phyloP scores from a whole-genome alignment of 2,797 vertebrate species.

The Austrolebias charrua region DNA sequence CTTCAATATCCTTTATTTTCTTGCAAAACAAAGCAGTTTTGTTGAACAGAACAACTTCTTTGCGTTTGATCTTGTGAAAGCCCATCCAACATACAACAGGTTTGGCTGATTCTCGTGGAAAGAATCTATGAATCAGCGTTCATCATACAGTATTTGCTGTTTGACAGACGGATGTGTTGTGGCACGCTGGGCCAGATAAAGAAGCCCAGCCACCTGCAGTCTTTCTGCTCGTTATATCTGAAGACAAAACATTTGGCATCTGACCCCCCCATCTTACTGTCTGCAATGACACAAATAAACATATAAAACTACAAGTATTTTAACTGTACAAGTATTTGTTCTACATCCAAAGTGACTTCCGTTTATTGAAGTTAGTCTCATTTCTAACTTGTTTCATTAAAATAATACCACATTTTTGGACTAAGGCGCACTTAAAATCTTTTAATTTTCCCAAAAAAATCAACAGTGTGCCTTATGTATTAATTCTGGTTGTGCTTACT shows the following conservation, averaged over 20 bases:
- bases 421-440: too few species aligned
- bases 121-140: neutral
- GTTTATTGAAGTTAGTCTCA: neutral
- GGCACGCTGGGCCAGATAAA: neutral
- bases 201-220: neutral
- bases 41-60: neutral
- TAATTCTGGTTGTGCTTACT: too few species aligned
- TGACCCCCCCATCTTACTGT: neutral
- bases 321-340: neutral
- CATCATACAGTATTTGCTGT: neutral
- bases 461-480: too few species aligned
- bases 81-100: neutral
- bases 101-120: neutral
- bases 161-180: neutral
- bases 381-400: fast-evolving
- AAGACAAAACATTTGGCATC: neutral
- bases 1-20: neutral
- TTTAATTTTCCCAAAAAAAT: too few species aligned
- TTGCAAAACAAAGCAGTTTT: neutral
- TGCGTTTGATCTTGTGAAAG: neutral
- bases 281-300: neutral
- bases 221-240: neutral
- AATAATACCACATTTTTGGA: neutral
- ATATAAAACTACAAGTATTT: too few species aligned
- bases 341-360: neutral